These are phyloP conservation scores for Leptodactylus fuscus DNA, from an alignment of 2,113 vertebrate genomes.

Conservation along the genomic window DNA sequence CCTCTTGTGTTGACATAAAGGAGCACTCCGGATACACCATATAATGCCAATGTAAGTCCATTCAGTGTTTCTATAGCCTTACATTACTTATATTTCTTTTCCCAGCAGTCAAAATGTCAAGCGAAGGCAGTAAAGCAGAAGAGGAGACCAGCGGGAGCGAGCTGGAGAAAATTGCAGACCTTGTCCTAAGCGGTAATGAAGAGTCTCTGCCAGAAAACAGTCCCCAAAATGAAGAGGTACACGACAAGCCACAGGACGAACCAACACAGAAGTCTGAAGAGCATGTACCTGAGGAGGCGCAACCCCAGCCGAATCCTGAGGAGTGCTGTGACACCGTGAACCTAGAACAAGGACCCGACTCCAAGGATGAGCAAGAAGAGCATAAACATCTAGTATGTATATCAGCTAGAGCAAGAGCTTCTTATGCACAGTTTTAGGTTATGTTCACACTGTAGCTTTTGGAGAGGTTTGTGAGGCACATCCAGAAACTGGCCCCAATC, in stretches of 20 bases:
- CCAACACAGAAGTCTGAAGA: constrained; percentile 47
- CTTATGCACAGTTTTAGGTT: too few relatives aligned
- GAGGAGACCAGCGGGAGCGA: background rate
- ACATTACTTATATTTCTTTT: background rate
- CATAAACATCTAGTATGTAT: constrained; percentile 68
- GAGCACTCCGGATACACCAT: too few relatives aligned
- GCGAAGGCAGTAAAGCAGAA: constrained; percentile 22
- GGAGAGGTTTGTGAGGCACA: too few relatives aligned
- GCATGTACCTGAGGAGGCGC: background rate
- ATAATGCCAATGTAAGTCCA: background rate
- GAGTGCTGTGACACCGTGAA: constrained; percentile 75
- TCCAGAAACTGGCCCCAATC: too few relatives aligned
- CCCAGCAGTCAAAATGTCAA: constrained; percentile 31
- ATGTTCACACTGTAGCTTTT: too few relatives aligned
- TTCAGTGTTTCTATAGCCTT: background rate
- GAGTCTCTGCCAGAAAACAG: constrained; percentile 50
- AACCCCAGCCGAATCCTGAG: background rate
- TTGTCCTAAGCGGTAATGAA: constrained; percentile 30
- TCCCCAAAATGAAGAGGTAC: background rate
- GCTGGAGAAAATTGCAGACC: constrained; percentile 63
- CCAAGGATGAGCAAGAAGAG: constrained; percentile 66
- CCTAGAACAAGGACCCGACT: constrained; percentile 71
- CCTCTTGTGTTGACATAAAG: too few relatives aligned
- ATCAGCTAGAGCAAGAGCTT: too few relatives aligned
- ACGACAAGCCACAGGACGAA: background rate